Evolutionary conservation across 2,113 vertebrate species (phyloP).

Genomic region (Physeter macrocephalus): DNA sequence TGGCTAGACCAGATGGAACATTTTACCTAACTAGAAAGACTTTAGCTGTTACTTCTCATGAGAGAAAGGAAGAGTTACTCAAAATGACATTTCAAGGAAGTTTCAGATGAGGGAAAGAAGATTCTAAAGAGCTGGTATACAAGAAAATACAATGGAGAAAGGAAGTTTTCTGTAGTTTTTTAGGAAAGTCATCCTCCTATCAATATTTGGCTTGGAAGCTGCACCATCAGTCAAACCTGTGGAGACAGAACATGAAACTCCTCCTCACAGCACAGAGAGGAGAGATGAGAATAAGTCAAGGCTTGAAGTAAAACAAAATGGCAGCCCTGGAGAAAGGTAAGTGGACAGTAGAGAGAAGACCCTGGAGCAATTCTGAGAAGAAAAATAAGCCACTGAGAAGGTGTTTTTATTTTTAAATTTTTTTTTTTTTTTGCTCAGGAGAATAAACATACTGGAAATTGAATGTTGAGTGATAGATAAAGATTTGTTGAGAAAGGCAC

Average conservation of each 20-base stretch:
- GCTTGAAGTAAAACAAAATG: neutral
- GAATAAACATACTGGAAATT: neutral
- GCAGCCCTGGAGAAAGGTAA: neutral
- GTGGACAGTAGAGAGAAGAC: neutral
- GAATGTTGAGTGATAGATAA: neutral
- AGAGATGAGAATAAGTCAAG: neutral
- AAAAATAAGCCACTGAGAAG: neutral
- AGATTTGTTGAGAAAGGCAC: neutral
- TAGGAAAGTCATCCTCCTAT: neutral
- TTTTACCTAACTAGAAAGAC: neutral
- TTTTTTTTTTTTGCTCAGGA: neutral
- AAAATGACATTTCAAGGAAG: neutral
- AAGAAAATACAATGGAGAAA: neutral
- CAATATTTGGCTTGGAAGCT: neutral
- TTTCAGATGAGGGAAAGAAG: neutral
- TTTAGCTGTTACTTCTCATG: neutral
- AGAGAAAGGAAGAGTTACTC: neutral
- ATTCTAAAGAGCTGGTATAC: neutral
- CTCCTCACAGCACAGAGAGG: neutral
- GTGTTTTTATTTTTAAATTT: neutral
- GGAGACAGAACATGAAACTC: neutral
- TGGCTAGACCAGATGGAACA: neutral
- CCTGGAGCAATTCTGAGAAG: neutral
- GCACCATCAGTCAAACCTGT: neutral
- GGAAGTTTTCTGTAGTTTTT: neutral